Evolutionary conservation across 2,888 invertebrate genomes (phyloP), one percentile per base, ranked within the genome.

Genomic region (Drosophila diplacantha): DNA sequence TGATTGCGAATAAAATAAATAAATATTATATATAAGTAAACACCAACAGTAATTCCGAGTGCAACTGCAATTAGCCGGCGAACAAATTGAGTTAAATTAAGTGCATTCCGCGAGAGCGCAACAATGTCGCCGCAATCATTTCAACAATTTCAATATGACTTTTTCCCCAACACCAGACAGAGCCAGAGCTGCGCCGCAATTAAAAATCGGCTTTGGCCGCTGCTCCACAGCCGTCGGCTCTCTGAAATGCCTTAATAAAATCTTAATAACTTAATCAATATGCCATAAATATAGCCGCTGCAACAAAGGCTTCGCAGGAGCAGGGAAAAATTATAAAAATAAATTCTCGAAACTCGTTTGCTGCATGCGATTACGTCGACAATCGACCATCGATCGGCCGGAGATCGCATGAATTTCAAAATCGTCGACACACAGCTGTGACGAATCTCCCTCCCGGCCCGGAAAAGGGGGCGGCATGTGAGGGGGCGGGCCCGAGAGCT

Each of bases 191-290:
- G 12, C 8, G 37, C 18, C 29, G 53, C 68, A 68, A 69, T 69
- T 73, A 73, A 59, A 74, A 69, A 73, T 71, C 69, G 65, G 74
- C 72, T 75, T 77, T 50, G 75, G 69, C 69, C 69, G 74, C 71
- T 62, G 66, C 71, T 64, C 68, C 71, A 70, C 67, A 70, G 72
- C 70, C 74, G 57, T 41, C 72, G 74, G 69, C 62, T 50, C 77
- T 71, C 75, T 73, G 73, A 75, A 71, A 76, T 79, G 81, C 83
- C 69, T 81, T 71, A 83, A 79, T 79, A 69, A 74, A 79, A 83
- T 81, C 77, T 75, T 83, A 81, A 81, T 81, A 76, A 81, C 83
- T 81, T 79, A 81, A 81, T 81, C 81, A 81, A 83, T 81, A 82
- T 79, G 83, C 83, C 78, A 83, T 81, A 79, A 83, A 81, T 83